Evolutionary conservation across 1,140 invertebrate species (phyloP).

Genomic region (Metaphire vulgaris): DNA sequence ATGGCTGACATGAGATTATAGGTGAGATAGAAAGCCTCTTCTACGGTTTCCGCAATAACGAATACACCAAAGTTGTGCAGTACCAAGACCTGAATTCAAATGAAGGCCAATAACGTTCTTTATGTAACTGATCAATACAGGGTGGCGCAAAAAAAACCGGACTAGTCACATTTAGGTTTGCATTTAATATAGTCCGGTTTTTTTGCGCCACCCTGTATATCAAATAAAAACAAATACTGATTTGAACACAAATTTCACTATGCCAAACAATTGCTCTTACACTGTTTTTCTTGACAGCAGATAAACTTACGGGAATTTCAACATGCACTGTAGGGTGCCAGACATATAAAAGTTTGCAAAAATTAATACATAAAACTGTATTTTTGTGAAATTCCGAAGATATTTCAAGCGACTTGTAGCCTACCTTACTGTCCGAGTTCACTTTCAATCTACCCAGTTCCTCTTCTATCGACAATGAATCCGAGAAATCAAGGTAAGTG

Average conservation of each 20-base stretch:
- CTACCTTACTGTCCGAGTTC: conserved; percentile 87
- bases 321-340: too few species aligned
- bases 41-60: conserved; percentile 89
- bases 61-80: conserved; percentile 88
- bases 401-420: too few species aligned
- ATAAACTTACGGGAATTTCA: too few species aligned
- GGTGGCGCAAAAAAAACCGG: too few species aligned
- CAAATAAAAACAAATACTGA: background rate
- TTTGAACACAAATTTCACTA: background rate
- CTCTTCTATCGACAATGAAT: conserved; percentile 66
- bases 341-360: too few species aligned
- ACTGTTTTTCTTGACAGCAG: background rate
- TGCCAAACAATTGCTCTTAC: conserved; percentile 28
- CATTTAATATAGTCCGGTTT: too few species aligned
- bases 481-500: conserved; percentile 67
- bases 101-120: too few species aligned
- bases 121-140: conserved; percentile 19
- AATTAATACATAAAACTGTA: too few species aligned
- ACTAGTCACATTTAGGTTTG: too few species aligned
- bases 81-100: conserved; percentile 77
- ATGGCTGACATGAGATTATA: conserved; percentile 76
- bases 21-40: conserved; percentile 90
- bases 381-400: too few species aligned
- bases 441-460: conserved; percentile 77
- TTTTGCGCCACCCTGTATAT: too few species aligned